Percentiles rank a stretch among this genome's conserved stretches.
Evolutionary conservation across 1,140 invertebrate genomes (phyloP).

Genomic region (Arctopsyche grandis): DNA sequence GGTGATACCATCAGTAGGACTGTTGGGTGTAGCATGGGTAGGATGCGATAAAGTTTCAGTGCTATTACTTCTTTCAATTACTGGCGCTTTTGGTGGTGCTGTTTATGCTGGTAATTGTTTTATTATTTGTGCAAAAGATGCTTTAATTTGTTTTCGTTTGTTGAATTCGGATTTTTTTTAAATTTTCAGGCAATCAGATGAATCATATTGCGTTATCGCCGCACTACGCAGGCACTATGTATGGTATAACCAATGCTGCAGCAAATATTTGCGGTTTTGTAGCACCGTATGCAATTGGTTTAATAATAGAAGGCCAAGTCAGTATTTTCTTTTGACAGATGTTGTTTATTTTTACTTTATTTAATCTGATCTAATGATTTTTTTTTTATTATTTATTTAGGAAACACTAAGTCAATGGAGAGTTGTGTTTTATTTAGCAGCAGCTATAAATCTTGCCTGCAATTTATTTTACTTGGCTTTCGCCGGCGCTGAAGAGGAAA

Average conservation of each 20-base stretch:
- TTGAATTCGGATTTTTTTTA: background rate
- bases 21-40: conserved; percentile 80
- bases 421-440: conserved; percentile 87
- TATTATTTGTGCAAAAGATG: background rate
- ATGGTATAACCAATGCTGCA: conserved; percentile 89
- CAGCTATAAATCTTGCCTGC: conserved; percentile 79
- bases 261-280: conserved; percentile 88
- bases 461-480: conserved; percentile 86
- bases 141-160: background rate
- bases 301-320: conserved; percentile 76
- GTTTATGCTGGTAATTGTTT: conserved; percentile 72
- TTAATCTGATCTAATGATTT: conserved; percentile 9
- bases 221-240: conserved; percentile 85
- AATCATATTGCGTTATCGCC: conserved; percentile 90
- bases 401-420: conserved; percentile 88
- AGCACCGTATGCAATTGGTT: conserved; percentile 82
- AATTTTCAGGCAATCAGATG: conserved; percentile 74
- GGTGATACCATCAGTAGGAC: conserved; percentile 76
- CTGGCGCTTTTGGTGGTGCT: conserved; percentile 78
- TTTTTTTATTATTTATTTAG: conserved; percentile 64
- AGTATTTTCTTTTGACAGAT: conserved; percentile 50
- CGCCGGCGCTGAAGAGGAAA: conserved; percentile 83
- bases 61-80: conserved; percentile 75
- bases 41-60: conserved; percentile 78
- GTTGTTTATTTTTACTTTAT: background rate